phyloP scores from a whole-genome alignment of 92 coral and sea anemone genomes.

The Parazoanthus darwini region DNA sequence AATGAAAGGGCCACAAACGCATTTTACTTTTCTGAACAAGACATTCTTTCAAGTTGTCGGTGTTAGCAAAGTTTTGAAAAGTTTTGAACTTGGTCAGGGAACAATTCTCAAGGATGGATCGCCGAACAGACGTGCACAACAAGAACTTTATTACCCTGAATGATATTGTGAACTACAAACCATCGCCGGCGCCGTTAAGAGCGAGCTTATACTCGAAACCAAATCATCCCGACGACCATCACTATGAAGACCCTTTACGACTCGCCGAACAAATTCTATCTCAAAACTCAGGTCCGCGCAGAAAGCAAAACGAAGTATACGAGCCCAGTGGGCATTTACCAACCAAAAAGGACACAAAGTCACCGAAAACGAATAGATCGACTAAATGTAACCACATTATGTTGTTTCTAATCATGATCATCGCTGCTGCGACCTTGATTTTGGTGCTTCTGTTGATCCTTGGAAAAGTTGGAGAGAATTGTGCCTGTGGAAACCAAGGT shows the following conservation, averaged over 20 bases:
- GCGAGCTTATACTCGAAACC: constrained; percentile 21
- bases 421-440: constrained; percentile 13
- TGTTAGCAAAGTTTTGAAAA: neutral
- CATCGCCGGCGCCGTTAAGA: constrained; percentile 8
- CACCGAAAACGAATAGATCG: neutral
- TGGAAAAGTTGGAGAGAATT: constrained; percentile 9
- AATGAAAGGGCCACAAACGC: neutral
- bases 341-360: constrained; percentile 6
- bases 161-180: constrained; percentile 13
- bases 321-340: constrained; percentile 17
- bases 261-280: constrained; percentile 27
- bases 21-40: neutral
- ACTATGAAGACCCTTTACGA: constrained; percentile 14
- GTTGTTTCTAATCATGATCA: constrained; percentile 16
- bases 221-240: constrained; percentile 12
- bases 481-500: constrained; percentile 24
- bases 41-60: too few relatives aligned
- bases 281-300: constrained; percentile 27
- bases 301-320: constrained; percentile 2
- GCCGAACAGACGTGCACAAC: neutral
- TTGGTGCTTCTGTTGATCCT: constrained; percentile 21
- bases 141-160: constrained; percentile 22
- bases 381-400: constrained; percentile 4
- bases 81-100: neutral
- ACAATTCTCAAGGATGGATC: neutral